phyloP scores from a whole-genome alignment of 2,113 vertebrate species.

The Sphaerodactylus townsendi region DNA sequence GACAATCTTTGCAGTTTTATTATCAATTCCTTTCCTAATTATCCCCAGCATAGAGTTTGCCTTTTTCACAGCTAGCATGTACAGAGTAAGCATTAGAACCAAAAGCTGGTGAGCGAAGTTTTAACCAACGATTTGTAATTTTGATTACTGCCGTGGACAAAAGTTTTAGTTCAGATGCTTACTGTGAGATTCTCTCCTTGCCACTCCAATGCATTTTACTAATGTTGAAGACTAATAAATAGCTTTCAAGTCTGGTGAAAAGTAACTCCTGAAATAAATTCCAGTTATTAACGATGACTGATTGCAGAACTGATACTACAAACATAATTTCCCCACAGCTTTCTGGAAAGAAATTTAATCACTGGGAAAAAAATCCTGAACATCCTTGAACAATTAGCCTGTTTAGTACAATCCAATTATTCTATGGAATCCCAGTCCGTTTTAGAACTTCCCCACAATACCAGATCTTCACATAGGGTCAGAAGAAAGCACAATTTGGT shows the following conservation, averaged over 20 bases:
- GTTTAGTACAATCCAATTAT: constrained; percentile 19
- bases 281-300: constrained; percentile 34
- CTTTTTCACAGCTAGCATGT: too few species aligned
- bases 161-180: background rate
- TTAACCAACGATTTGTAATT: constrained; percentile 19
- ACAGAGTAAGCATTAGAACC: constrained; percentile 12
- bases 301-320: constrained; percentile 47
- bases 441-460: background rate
- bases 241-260: constrained; percentile 32
- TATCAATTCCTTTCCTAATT: too few species aligned
- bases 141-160: constrained; percentile 31
- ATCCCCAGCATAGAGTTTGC: too few species aligned
- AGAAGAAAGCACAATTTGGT: background rate
- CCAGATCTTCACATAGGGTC: background rate
- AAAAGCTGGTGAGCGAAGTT: background rate
- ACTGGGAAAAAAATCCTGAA: background rate
- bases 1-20: too few species aligned
- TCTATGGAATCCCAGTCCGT: background rate
- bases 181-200: background rate
- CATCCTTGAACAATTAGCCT: background rate
- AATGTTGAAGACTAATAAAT: constrained; percentile 2
- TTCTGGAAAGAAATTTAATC: constrained; percentile 45
- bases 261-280: constrained; percentile 45
- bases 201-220: constrained; percentile 17
- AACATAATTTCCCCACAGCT: constrained; percentile 45